Percentiles rank a stretch among this genome's conserved stretches.
phyloP scores from a whole-genome alignment of 2,888 invertebrate species.

The Heteropelma amictum region DNA sequence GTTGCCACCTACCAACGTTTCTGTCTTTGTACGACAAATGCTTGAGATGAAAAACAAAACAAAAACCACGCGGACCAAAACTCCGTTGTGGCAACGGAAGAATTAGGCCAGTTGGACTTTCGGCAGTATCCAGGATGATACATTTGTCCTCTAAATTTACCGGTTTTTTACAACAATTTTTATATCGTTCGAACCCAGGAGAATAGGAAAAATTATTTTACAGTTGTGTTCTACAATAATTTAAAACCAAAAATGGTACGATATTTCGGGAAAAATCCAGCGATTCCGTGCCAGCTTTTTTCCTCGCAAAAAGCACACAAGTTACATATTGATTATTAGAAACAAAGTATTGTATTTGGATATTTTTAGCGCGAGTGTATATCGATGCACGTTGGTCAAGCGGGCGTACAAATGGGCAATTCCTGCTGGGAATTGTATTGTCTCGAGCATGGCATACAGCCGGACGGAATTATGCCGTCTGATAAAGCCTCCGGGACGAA shows the following conservation, averaged over 20 bases:
- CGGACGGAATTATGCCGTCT: conserved; percentile 86
- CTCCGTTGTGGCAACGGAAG: conserved; percentile 37
- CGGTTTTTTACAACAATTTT: conserved; percentile 53
- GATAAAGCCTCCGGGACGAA: conserved; percentile 79
- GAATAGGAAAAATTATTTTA: conserved; percentile 34
- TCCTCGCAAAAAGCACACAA: not conserved
- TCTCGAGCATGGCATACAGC: conserved; percentile 89
- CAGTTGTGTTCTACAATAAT: conserved; percentile 33
- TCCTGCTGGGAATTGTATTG: conserved; percentile 92
- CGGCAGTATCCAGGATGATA: conserved; percentile 51
- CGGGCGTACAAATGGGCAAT: conserved; percentile 91
- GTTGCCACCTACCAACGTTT: conserved; percentile 13
- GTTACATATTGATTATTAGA: not conserved
- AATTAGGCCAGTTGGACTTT: conserved; percentile 46
- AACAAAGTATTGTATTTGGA: not conserved
- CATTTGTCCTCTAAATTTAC: conserved; percentile 59
- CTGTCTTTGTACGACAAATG: conserved; percentile 11
- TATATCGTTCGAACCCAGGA: conserved; percentile 11
- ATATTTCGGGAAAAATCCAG: not conserved
- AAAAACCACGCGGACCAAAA: conserved; percentile 14
- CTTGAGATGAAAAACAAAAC: conserved; percentile 6
- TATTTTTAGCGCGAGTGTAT: conserved; percentile 88
- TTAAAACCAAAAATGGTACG: conserved; percentile 52
- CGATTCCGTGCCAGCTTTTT: not conserved
- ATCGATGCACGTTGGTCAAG: conserved; percentile 92